Percentiles rank a stretch among this genome's conserved stretches.
phyloP scores from a whole-genome alignment of 2,797 vertebrate species.

The Cryptoblepharus egeriae region DNA sequence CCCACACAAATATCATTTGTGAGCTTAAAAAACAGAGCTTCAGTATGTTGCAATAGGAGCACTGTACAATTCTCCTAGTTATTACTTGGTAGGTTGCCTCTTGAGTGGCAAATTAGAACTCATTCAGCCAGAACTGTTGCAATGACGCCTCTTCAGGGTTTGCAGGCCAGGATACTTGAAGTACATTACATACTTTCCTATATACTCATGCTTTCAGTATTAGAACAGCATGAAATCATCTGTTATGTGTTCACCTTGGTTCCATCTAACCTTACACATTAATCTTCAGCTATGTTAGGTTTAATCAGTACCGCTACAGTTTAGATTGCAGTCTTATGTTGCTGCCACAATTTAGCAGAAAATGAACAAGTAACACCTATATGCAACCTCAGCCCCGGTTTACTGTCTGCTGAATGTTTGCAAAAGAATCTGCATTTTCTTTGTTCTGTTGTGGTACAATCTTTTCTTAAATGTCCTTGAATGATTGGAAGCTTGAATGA shows the following conservation, averaged over 20 bases:
- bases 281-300: conserved; percentile 51
- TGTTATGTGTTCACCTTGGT: conserved; percentile 61
- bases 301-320: conserved; percentile 67
- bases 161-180: conserved; percentile 59
- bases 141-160: conserved; percentile 60
- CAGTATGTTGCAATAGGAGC: conserved; percentile 59
- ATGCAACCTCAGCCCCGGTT: conserved; percentile 2
- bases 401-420: neutral
- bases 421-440: neutral
- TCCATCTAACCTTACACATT: conserved; percentile 62
- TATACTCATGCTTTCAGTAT: conserved; percentile 66
- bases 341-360: conserved; percentile 27
- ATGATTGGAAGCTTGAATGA: neutral
- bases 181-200: conserved; percentile 63
- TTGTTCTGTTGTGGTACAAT: neutral
- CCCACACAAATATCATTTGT: conserved; percentile 46
- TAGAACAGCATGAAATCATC: conserved; percentile 72
- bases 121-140: conserved; percentile 66
- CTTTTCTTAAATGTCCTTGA: neutral
- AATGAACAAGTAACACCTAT: conserved; percentile 33
- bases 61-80: conserved; percentile 67
- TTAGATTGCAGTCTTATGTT: conserved; percentile 25
- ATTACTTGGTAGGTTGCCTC: conserved; percentile 74
- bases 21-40: conserved; percentile 52
- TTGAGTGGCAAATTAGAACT: conserved; percentile 74